phyloP scores from a whole-genome alignment of 2,113 vertebrate species.

The Indicator indicator region DNA sequence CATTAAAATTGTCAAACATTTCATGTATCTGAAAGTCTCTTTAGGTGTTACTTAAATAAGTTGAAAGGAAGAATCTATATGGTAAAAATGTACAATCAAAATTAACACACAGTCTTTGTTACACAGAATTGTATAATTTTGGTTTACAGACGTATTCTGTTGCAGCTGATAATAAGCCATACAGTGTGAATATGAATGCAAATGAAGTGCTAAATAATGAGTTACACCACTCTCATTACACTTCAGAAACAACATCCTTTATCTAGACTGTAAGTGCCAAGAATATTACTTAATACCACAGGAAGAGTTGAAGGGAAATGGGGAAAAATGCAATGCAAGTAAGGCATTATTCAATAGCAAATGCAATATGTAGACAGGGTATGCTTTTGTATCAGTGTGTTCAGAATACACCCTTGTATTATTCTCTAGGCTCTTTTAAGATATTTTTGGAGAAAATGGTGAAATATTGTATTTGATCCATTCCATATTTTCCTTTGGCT shows the following conservation, averaged over 20 bases:
- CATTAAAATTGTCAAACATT: constrained; percentile 13
- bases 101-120: constrained; percentile 41
- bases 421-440: not conserved
- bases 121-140: constrained; percentile 39
- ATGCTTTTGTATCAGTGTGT: not conserved
- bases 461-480: not conserved
- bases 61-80: constrained; percentile 3
- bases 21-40: not conserved
- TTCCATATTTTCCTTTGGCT: constrained; percentile 9
- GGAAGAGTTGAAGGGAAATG: constrained; percentile 58
- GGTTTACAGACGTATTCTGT: constrained; percentile 31
- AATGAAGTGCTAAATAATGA: constrained; percentile 65
- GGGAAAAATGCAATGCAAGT: constrained; percentile 19
- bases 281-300: constrained; percentile 60
- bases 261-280: constrained; percentile 60
- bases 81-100: constrained; percentile 5
- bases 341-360: constrained; percentile 15
- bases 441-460: constrained; percentile 36
- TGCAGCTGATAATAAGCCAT: constrained; percentile 52
- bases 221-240: constrained; percentile 37
- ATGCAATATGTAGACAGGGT: not conserved
- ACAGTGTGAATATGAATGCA: constrained; percentile 42
- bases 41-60: not conserved
- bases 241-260: constrained; percentile 70
- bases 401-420: not conserved